Evolutionary conservation across 2,113 vertebrate genomes (phyloP).

Genomic region (Pimephales promelas): DNA sequence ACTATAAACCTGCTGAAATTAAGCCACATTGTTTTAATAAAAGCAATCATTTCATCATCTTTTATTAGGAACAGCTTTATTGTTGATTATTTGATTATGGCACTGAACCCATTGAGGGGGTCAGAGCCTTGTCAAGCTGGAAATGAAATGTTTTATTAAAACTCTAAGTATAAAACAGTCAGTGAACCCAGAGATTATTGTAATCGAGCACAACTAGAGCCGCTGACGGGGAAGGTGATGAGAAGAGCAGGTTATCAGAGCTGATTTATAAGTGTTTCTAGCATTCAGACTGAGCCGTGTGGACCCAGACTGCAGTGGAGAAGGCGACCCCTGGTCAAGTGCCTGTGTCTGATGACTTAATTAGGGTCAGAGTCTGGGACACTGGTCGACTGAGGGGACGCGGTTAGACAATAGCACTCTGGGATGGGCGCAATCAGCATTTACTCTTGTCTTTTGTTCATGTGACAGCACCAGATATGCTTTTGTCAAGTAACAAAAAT

Average conservation of each 20-base stretch:
- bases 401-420: slow-evolving; percentile 39
- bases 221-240: slow-evolving; percentile 10
- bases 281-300: slow-evolving; percentile 54
- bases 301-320: slow-evolving; percentile 45
- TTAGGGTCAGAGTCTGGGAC: slow-evolving; percentile 69
- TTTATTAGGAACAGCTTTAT: neutral
- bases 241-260: slow-evolving; percentile 29
- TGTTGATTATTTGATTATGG: neutral
- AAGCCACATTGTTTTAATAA: neutral
- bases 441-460: slow-evolving; percentile 43
- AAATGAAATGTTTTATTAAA: slow-evolving; percentile 35
- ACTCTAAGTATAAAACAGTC: slow-evolving; percentile 1
- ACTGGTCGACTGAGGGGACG: slow-evolving; percentile 49
- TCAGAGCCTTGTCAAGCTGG: neutral
- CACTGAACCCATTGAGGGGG: slow-evolving; percentile 1
- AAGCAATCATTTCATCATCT: neutral
- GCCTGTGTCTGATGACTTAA: slow-evolving; percentile 75
- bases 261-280: slow-evolving; percentile 43
- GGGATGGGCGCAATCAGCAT: slow-evolving; percentile 3
- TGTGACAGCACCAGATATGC: slow-evolving; percentile 10
- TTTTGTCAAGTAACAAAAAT: neutral
- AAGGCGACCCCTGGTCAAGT: slow-evolving; percentile 72
- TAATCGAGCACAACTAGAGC: slow-evolving; percentile 13
- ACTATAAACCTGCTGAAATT: neutral
- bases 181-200: slow-evolving; percentile 14